phyloP scores from a whole-genome alignment of 2,797 vertebrate genomes.

The Bradypodion ventrale region DNA sequence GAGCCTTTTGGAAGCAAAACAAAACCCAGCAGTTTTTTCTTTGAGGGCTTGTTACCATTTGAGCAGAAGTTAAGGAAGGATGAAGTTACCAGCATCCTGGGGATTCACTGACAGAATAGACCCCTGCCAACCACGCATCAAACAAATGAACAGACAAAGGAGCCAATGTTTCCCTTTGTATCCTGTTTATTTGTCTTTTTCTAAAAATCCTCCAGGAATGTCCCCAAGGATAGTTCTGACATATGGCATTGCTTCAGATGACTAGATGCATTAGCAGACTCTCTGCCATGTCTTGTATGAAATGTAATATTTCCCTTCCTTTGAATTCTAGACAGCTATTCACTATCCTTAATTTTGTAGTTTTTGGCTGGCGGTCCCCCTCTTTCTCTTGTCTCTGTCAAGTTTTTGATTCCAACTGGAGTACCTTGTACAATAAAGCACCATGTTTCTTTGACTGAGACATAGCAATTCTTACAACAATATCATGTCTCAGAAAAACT shows the following conservation, averaged over 20 bases:
- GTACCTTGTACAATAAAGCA: background rate
- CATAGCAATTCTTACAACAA: background rate
- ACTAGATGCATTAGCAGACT: background rate
- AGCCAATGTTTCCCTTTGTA: background rate
- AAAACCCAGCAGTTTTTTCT: background rate
- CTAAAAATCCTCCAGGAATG: background rate
- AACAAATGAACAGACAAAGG: constrained; percentile 6
- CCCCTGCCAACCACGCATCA: background rate
- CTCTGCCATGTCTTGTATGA: constrained; percentile 22
- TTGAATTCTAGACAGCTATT: background rate
- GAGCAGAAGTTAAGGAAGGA: background rate
- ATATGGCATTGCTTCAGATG: constrained; percentile 17
- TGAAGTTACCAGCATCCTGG: background rate
- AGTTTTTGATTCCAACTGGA: background rate
- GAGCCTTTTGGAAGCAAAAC: background rate
- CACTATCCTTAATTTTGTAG: background rate
- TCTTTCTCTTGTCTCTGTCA: background rate
- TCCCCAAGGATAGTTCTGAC: constrained; percentile 18
- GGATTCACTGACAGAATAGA: background rate
- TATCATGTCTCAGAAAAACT: background rate
- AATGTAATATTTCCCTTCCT: constrained; percentile 28
- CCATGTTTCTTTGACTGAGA: background rate
- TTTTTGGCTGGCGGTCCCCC: background rate
- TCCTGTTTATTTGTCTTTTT: constrained; percentile 25
- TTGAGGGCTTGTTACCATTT: constrained; percentile 11